These are phyloP conservation scores for Apaloderma vittatum DNA, from an alignment of 2,113 vertebrate species.

Conservation along the genomic window DNA sequence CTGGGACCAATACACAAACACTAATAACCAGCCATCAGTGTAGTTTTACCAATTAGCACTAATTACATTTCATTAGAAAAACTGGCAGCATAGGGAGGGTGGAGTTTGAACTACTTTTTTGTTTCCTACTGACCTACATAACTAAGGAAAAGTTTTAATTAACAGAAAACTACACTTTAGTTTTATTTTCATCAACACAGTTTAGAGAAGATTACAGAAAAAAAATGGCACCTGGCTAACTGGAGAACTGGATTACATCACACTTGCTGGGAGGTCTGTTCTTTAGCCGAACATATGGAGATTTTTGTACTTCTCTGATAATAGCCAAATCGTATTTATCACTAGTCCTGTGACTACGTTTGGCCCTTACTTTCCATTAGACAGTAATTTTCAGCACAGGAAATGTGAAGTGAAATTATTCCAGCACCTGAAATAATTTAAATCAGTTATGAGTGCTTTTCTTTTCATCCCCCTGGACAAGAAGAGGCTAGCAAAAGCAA, in stretches of 20 bases:
- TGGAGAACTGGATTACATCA: background rate
- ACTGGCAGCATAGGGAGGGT: background rate
- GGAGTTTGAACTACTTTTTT: background rate
- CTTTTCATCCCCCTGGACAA: background rate
- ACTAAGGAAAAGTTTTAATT: constrained; percentile 25
- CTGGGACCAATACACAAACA: constrained; percentile 24
- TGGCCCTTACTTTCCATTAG: background rate
- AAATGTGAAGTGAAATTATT: background rate
- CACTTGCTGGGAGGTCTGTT: background rate
- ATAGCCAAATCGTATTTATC: background rate
- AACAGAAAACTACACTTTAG: background rate
- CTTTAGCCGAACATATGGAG: background rate
- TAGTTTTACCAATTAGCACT: constrained; percentile 17
- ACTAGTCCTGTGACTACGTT: background rate
- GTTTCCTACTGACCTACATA: constrained; percentile 17
- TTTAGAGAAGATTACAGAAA: background rate
- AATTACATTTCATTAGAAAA: constrained; percentile 40
- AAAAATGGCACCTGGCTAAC: background rate
- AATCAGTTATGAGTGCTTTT: background rate
- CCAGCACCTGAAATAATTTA: background rate
- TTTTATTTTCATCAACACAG: background rate
- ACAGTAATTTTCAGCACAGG: background rate
- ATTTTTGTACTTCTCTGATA: background rate
- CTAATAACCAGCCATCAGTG: background rate
- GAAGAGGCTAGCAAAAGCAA: background rate